phyloP scores from a whole-genome alignment of 2,888 invertebrate species.

The Caenorhabditis parvicauda region DNA sequence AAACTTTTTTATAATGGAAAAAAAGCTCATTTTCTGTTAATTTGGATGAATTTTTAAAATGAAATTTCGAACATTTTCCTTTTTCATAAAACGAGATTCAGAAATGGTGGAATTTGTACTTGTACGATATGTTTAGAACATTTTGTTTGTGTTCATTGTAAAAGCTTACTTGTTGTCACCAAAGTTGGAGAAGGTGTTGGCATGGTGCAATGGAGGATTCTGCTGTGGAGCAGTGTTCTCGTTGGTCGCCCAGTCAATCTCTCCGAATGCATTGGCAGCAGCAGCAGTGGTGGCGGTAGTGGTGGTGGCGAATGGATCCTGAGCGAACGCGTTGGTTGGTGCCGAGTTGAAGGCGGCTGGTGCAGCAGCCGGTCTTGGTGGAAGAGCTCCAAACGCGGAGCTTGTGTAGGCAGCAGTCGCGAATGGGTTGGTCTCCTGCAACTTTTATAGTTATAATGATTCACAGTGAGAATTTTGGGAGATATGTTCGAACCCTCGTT shows the following conservation, averaged over 20 bases:
- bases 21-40: too few species aligned
- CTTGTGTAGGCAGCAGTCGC: slow-evolving; percentile 24
- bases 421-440: slow-evolving; percentile 51
- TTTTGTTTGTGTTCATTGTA: too few species aligned
- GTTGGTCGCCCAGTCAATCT: slow-evolving; percentile 29
- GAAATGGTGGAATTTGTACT: too few species aligned
- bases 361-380: not conserved
- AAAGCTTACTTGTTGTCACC: slow-evolving; percentile 21
- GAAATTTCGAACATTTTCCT: too few species aligned
- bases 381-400: slow-evolving; percentile 4
- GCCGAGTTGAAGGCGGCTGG: not conserved
- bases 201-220: slow-evolving; percentile 21
- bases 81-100: too few species aligned
- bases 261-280: not conserved
- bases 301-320: not conserved
- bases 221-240: slow-evolving; percentile 37
- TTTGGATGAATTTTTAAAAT: too few species aligned
- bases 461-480: too few species aligned
- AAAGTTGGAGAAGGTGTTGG: slow-evolving; percentile 37
- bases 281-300: slow-evolving; percentile 1
- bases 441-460: slow-evolving; percentile 1
- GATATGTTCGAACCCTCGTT: too few species aligned
- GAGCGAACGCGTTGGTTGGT: slow-evolving; percentile 6
- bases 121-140: too few species aligned
- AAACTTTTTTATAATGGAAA: too few species aligned